These are phyloP conservation scores for Petrolisthes manimaculis DNA, from an alignment of 2,888 invertebrate genomes.

Conservation along the genomic window DNA sequence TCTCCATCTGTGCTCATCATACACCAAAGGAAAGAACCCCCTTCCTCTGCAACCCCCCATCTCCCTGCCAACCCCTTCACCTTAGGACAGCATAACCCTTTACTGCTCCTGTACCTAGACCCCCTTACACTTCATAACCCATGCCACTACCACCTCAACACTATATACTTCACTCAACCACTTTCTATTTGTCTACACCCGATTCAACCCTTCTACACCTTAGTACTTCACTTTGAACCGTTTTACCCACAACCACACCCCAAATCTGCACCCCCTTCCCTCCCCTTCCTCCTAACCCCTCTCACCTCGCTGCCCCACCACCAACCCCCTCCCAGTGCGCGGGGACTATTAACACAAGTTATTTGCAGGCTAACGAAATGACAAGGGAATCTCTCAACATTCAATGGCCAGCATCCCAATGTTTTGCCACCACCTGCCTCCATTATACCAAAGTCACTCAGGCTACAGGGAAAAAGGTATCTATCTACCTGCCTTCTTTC, in stretches of 20 bases:
- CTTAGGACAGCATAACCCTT: background rate
- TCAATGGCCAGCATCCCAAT: too few relatives aligned
- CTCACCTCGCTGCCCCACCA: background rate
- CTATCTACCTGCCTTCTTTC: background rate
- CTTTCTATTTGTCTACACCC: background rate
- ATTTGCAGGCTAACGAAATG: too few relatives aligned
- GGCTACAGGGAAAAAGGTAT: too few relatives aligned
- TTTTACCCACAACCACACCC: background rate
- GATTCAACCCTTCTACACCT: background rate
- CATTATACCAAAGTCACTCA: too few relatives aligned
- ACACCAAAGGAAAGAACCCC: too few relatives aligned
- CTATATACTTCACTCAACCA: background rate
- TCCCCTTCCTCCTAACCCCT: background rate
- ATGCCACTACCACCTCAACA: background rate
- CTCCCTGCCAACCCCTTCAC: background rate
- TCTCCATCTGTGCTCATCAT: background rate
- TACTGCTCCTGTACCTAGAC: background rate
- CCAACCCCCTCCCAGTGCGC: background rate
- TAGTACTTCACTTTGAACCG: background rate
- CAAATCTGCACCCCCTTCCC: background rate
- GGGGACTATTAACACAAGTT: too few relatives aligned
- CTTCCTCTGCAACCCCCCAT: background rate
- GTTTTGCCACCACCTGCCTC: too few relatives aligned
- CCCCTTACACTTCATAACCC: background rate
- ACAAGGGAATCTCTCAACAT: too few relatives aligned